Evolutionary conservation across 2,113 vertebrate species (phyloP).

Genomic region (Sinocyclocheilus maitianheensis): DNA sequence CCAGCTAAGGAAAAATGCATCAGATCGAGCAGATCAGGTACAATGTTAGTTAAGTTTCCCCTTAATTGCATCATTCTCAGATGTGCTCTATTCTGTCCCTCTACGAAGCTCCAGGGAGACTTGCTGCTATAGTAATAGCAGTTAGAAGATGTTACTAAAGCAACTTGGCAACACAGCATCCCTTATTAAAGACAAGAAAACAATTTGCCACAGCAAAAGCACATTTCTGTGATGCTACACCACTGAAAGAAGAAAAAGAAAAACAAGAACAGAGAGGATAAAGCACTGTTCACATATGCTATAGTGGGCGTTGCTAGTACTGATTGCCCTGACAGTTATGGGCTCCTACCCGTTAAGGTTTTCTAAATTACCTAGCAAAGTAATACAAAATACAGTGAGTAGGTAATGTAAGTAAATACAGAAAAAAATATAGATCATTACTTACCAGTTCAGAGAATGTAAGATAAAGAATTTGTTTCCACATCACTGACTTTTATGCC

Average conservation of each 20-base stretch:
- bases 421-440: no score
- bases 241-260: not conserved
- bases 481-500: not conserved
- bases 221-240: not conserved
- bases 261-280: not conserved
- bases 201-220: not conserved
- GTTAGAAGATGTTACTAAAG: constrained; percentile 19
- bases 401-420: no score
- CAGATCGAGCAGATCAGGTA: not conserved
- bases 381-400: no score
- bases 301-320: not conserved
- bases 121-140: not conserved
- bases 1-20: not conserved
- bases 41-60: not conserved
- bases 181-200: constrained; percentile 10
- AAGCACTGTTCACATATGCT: not conserved
- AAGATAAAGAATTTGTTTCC: not conserved
- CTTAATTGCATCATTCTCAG: constrained; percentile 29
- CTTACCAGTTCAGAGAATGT: no score
- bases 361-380: no score
- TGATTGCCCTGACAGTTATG: not conserved
- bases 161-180: not conserved
- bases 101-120: constrained; percentile 5
- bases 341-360: no score
- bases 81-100: not conserved